Evolutionary conservation across 2,888 invertebrate genomes (phyloP).

Genomic region (Tetanocera ferruginea): DNA sequence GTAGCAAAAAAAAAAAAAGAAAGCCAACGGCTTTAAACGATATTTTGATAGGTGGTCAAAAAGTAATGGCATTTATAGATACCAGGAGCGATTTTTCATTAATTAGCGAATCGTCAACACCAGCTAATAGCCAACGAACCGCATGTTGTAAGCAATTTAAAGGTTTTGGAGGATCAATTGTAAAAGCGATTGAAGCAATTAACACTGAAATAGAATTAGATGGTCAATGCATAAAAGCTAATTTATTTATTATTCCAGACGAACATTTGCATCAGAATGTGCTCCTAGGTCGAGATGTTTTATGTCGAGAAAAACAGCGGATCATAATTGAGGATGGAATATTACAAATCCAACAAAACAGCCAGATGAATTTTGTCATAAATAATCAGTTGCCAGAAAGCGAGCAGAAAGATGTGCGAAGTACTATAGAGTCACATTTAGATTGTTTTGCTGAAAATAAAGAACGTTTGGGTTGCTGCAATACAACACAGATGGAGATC

Average conservation of each 20-base stretch:
- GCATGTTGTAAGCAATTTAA: slow-evolving; percentile 25
- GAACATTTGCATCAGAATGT: slow-evolving; percentile 36
- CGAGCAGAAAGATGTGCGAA: background rate
- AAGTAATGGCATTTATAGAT: slow-evolving; percentile 40
- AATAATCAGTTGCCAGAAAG: background rate
- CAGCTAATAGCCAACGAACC: background rate
- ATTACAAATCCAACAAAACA: slow-evolving; percentile 35
- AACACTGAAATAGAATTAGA: slow-evolving; percentile 28
- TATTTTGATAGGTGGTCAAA: slow-evolving; percentile 8
- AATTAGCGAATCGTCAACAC: slow-evolving; percentile 36
- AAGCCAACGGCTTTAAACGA: slow-evolving; percentile 36
- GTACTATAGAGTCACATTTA: background rate
- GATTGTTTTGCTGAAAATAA: background rate
- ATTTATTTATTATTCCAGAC: slow-evolving; percentile 38
- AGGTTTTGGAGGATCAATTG: slow-evolving; percentile 44
- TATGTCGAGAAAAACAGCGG: slow-evolving; percentile 35
- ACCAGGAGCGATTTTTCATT: slow-evolving; percentile 42
- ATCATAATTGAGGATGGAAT: slow-evolving; percentile 41
- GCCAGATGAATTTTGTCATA: background rate
- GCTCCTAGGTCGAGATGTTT: slow-evolving; percentile 42
- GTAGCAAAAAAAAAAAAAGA: too few relatives aligned
- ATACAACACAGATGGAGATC: slow-evolving; percentile 13
- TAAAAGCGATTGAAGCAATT: slow-evolving; percentile 34
- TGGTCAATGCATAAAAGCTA: slow-evolving; percentile 8
- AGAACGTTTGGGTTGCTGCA: background rate